These are phyloP conservation scores for Percina caprodes DNA, from an alignment of 2,113 vertebrate species.

Conservation along the genomic window DNA sequence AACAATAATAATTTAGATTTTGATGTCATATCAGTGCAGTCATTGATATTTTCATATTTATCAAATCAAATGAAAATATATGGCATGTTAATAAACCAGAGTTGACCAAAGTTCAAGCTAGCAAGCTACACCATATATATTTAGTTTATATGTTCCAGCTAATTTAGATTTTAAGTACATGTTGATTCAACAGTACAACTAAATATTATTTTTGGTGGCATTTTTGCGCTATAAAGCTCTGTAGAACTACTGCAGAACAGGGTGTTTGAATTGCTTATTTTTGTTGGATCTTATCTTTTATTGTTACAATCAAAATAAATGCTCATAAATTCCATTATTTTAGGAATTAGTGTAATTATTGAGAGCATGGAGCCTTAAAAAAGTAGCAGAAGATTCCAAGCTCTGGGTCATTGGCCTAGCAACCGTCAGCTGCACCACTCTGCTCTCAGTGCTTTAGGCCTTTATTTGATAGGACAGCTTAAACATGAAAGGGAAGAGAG, in stretches of 20 bases:
- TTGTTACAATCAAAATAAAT: not conserved
- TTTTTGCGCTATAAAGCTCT: not conserved
- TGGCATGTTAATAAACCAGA: too few relatives aligned
- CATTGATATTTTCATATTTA: too few relatives aligned
- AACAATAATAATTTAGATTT: not conserved
- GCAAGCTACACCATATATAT: not conserved
- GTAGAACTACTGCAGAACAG: not conserved
- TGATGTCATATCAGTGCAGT: too few relatives aligned
- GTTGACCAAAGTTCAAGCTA: too few relatives aligned
- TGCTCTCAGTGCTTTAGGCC: constrained; percentile 52
- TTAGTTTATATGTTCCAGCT: not conserved
- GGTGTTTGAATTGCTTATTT: too few relatives aligned
- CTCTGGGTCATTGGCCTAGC: constrained; percentile 83
- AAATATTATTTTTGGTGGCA: not conserved
- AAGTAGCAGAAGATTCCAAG: constrained; percentile 76
- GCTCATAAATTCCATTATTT: too few relatives aligned
- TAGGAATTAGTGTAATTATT: too few relatives aligned
- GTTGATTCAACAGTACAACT: not conserved
- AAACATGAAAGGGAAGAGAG: too few relatives aligned
- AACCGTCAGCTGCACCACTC: constrained; percentile 82
- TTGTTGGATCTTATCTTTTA: too few relatives aligned
- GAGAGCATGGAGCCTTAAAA: too few relatives aligned
- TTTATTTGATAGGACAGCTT: too few relatives aligned
- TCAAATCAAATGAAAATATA: too few relatives aligned
- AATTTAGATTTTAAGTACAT: not conserved